phyloP scores from a whole-genome alignment of 2,888 invertebrate genomes.

The Megalurothrips usitatus region DNA sequence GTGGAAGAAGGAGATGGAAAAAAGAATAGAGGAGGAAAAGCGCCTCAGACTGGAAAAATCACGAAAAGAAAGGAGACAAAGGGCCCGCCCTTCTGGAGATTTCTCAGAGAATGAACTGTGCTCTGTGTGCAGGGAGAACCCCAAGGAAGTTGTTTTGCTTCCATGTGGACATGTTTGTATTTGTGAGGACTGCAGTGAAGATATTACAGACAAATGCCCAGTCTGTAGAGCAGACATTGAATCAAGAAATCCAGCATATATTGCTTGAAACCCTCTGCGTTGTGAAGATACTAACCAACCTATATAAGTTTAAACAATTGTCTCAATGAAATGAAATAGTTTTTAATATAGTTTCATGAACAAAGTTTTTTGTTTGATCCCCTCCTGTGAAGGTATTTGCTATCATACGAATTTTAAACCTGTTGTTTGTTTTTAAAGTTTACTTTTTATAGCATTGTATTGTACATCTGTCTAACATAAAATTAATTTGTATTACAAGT shows the following conservation, averaged over 20 bases:
- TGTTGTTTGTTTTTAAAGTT: background rate
- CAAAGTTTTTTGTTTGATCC: background rate
- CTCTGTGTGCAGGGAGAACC: constrained; percentile 68
- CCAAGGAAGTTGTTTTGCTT: constrained; percentile 74
- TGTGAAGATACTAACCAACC: too few relatives aligned
- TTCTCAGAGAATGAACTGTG: constrained; percentile 64
- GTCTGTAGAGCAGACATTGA: constrained; percentile 69
- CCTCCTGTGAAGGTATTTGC: background rate
- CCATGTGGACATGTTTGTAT: constrained; percentile 89
- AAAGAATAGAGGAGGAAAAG: constrained; percentile 52
- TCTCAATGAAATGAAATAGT: too few relatives aligned
- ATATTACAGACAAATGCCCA: constrained; percentile 68
- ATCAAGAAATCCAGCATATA: constrained; percentile 70
- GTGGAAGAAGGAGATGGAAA: constrained; percentile 54
- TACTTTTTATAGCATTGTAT: background rate
- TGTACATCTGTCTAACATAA: background rate
- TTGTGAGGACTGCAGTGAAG: constrained; percentile 78
- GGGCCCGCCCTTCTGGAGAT: constrained; percentile 56
- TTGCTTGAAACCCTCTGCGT: constrained; percentile 43
- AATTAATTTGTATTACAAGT: background rate
- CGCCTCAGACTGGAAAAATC: constrained; percentile 55
- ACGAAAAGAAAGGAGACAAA: constrained; percentile 61
- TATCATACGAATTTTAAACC: background rate
- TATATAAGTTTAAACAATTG: background rate
- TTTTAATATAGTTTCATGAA: background rate